Evolutionary conservation across 2,797 vertebrate genomes (phyloP), one percentile per base, ranked within the genome.

Genomic region (Melanogrammus aeglefinus): DNA sequence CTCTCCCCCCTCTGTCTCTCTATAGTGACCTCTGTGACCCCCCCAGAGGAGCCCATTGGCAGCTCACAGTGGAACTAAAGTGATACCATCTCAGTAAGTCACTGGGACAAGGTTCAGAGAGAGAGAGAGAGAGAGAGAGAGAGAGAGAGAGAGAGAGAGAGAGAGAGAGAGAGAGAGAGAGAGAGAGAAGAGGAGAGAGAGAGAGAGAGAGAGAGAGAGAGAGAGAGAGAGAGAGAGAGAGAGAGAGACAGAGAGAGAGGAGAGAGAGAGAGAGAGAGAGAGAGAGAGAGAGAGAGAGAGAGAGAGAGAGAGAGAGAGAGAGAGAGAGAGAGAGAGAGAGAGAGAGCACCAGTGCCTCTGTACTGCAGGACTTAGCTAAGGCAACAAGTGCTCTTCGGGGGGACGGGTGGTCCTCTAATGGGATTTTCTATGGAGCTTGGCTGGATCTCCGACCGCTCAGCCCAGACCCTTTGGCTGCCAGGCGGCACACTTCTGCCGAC

Each of bases 401-500:
- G 13, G 75, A 24, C 74, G 73, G 36, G 72, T 24, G 70, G 78
- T 74, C 21, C 35, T 92, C 95, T 97, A 97, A 97, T 96, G 93
- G 94, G 96, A 97, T 98, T 97, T 96, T 96, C 94, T 81, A 83
- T 92, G 91, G 94, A 94, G 95, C 95, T 97, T 96, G 95, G 94
- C 94, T 88, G 96, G 96, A 96, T 95, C 95, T 94, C 94, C 88
- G 90, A 89, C 90, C 90, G 90, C 92, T 93, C 89, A 93, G 88
- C 79, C 80, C 83, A 79, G 86, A 89, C 75, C 88, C 86, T 93
- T 93, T 93, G 84, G 91, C 92, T 92, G 91, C 87, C 89, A 86
- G 90, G 89, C 89, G 92, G 91, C 94, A 94, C 93, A 94, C 93
- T 93, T 92, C 91, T 13, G 77, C 83, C n/a, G 83, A 79, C 83